Evolutionary conservation across 2,797 vertebrate species (phyloP).

Genomic region (Momotus momota): DNA sequence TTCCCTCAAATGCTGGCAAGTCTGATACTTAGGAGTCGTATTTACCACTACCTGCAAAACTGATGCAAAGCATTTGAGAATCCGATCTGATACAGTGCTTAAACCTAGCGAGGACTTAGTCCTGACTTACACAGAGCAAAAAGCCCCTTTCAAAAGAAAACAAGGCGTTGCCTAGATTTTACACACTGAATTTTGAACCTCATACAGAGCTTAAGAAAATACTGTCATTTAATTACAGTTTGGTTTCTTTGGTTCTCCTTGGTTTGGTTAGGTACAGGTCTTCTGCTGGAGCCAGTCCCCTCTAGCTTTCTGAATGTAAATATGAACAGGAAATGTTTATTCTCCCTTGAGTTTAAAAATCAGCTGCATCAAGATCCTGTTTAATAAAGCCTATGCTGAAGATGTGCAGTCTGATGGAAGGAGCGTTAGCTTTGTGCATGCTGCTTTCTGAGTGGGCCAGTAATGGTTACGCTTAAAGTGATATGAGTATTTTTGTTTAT

Average conservation of each 20-base stretch:
- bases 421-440: background rate
- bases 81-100: background rate
- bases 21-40: background rate
- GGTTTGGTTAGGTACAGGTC: no score
- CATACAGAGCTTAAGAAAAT: background rate
- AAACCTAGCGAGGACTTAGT: background rate
- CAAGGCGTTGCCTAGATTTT: background rate
- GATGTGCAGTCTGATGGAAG: accelerated
- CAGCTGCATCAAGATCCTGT: background rate
- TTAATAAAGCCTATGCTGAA: background rate
- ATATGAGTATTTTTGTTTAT: background rate
- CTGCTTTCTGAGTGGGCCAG: background rate
- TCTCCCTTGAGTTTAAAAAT: background rate
- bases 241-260: background rate
- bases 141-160: background rate
- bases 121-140: background rate
- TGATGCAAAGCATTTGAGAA: background rate
- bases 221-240: background rate
- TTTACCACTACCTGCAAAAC: background rate
- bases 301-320: background rate
- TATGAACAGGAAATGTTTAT: background rate
- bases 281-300: background rate
- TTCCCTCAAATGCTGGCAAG: background rate
- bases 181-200: background rate
- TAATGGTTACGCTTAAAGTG: background rate